Evolutionary conservation across 2,888 invertebrate genomes (phyloP).

Genomic region (Lepidocyrtinus sp.): DNA sequence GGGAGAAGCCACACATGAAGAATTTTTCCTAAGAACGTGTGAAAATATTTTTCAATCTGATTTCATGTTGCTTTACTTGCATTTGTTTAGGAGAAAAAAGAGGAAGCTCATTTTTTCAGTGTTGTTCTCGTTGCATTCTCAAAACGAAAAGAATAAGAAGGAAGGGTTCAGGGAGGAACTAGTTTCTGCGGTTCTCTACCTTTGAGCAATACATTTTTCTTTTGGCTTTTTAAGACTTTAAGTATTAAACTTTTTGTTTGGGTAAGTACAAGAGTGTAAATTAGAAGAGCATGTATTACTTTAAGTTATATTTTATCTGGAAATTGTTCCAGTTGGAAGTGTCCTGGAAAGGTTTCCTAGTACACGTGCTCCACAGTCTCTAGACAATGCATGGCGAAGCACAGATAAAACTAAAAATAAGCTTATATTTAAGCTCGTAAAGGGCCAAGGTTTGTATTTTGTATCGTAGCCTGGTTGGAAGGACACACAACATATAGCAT

Average conservation of each 20-base stretch:
- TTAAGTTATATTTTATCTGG: not conserved
- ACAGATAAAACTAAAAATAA: not conserved
- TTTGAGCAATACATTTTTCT: not conserved
- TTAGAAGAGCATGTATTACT: not conserved
- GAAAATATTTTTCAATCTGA: not conserved
- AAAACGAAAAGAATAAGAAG: too few species aligned
- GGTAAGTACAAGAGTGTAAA: not conserved
- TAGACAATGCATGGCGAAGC: not conserved
- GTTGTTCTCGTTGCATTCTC: not conserved
- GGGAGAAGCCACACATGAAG: not conserved
- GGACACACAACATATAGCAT: not conserved
- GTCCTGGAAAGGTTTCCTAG: not conserved
- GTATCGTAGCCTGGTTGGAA: not conserved
- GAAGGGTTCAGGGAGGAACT: not conserved
- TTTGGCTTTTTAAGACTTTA: not conserved
- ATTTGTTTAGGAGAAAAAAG: not conserved
- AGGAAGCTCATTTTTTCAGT: not conserved
- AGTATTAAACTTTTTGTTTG: not conserved
- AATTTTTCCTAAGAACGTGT: not conserved
- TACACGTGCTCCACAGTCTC: not conserved
- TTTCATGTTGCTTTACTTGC: not conserved
- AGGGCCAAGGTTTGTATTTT: not conserved
- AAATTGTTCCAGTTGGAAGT: not conserved
- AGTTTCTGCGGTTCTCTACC: not conserved
- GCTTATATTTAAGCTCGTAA: not conserved